These are phyloP conservation scores for Rhimphoctona megacephalus DNA, from an alignment of 2,888 invertebrate genomes.

Conservation along the genomic window DNA sequence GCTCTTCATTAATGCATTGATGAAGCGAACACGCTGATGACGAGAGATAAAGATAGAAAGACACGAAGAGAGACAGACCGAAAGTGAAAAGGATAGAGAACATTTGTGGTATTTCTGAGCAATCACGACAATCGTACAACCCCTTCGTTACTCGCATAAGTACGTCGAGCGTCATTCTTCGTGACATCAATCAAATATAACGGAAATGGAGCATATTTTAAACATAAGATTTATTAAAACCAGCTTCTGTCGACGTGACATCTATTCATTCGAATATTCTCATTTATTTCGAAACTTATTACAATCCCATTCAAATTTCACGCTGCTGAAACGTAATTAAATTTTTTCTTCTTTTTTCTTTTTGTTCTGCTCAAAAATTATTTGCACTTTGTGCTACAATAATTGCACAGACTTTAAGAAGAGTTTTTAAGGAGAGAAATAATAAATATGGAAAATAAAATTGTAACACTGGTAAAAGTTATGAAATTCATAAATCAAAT, in stretches of 20 bases:
- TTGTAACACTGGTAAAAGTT: not conserved
- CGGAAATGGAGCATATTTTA: not conserved
- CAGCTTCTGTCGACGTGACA: not conserved
- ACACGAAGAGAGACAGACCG: not conserved
- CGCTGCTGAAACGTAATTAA: not conserved
- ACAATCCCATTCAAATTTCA: not conserved
- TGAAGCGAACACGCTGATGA: slow-evolving; percentile 45
- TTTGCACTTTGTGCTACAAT: too few relatives aligned
- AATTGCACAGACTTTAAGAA: too few relatives aligned
- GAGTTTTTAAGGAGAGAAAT: not conserved
- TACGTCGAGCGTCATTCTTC: slow-evolving; percentile 59
- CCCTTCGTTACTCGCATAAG: slow-evolving; percentile 62
- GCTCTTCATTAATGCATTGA: slow-evolving; percentile 64
- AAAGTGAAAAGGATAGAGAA: not conserved
- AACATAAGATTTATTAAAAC: not conserved
- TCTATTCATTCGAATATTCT: not conserved
- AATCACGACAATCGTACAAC: slow-evolving; percentile 63
- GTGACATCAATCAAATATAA: slow-evolving; percentile 15
- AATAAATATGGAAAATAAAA: not conserved
- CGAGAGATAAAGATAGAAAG: slow-evolving; percentile 23
- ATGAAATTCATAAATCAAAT: too few relatives aligned
- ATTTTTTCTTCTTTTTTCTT: not conserved
- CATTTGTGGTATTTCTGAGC: slow-evolving; percentile 58
- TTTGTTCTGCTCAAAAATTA: not conserved
- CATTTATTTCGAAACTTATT: not conserved